Evolutionary conservation across 2,797 vertebrate species (phyloP).

Genomic region (Chiloscyllium punctatum): DNA sequence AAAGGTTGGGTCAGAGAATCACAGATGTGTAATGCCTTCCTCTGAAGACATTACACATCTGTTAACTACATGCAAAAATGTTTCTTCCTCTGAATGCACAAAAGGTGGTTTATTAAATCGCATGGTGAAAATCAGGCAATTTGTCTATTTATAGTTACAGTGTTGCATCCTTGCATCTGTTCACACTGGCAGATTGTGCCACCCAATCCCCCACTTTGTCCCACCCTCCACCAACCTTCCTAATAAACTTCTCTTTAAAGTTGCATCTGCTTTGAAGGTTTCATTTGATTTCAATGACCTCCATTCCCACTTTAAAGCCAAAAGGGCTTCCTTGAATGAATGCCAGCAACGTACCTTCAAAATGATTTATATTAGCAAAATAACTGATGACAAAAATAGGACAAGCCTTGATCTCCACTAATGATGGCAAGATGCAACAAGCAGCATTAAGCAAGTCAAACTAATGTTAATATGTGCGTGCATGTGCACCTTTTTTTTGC

Average conservation of each 20-base stretch:
- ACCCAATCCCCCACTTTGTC: background rate
- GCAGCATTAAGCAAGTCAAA: background rate
- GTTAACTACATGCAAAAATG: background rate
- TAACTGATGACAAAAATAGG: constrained; percentile 40
- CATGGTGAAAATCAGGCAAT: constrained; percentile 33
- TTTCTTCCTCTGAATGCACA: constrained; percentile 18
- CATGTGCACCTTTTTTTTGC: background rate
- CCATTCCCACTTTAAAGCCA: background rate
- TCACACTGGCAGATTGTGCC: background rate
- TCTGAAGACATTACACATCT: background rate
- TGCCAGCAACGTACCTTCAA: constrained; percentile 17
- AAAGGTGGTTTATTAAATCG: constrained; percentile 28
- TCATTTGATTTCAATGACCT: background rate
- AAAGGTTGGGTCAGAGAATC: background rate
- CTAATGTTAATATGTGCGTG: background rate
- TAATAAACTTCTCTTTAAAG: background rate
- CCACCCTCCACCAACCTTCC: background rate
- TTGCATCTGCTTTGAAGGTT: background rate
- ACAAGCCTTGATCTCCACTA: constrained; percentile 40
- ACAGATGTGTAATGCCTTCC: background rate
- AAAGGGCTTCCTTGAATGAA: background rate
- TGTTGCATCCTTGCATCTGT: constrained; percentile 19
- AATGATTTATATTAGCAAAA: constrained; percentile 41
- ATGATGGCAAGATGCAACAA: constrained; percentile 8
- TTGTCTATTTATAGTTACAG: constrained; percentile 26